Conservation (phyloP, 2,888 invertebrate species). For the Sarcophaga subvicina region DNA sequence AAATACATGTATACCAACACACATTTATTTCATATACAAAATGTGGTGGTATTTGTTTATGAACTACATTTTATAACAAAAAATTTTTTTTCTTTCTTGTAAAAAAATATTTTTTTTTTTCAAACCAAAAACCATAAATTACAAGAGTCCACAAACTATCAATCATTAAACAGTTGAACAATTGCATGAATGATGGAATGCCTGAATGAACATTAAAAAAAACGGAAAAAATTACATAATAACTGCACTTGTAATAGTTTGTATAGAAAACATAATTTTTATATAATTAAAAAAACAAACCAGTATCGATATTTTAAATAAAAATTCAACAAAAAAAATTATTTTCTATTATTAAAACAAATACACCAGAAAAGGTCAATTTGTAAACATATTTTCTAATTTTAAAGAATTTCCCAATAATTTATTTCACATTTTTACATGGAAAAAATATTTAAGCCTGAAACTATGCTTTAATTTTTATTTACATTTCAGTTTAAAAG, state of each 20-base stretch:
- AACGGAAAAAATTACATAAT: not conserved
- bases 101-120: no score
- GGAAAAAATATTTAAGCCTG: no score
- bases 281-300: not conserved
- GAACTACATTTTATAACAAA: no score
- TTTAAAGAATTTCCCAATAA: not conserved
- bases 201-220: not conserved
- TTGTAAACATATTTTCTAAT: constrained; percentile 15
- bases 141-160: not conserved
- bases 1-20: not conserved
- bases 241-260: not conserved
- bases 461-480: not conserved
- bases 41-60: no score
- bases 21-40: not conserved
- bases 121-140: not conserved
- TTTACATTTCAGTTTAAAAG: not conserved
- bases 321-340: not conserved
- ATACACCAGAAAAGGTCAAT: constrained; percentile 10
- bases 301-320: no score
- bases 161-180: not conserved
- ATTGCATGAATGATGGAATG: not conserved
- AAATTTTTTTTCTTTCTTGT: no score
- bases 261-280: constrained; percentile 33
- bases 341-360: not conserved
- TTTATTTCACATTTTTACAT: not conserved